phyloP scores from a whole-genome alignment of 2,797 vertebrate genomes.

The Xenentodon cancila region DNA sequence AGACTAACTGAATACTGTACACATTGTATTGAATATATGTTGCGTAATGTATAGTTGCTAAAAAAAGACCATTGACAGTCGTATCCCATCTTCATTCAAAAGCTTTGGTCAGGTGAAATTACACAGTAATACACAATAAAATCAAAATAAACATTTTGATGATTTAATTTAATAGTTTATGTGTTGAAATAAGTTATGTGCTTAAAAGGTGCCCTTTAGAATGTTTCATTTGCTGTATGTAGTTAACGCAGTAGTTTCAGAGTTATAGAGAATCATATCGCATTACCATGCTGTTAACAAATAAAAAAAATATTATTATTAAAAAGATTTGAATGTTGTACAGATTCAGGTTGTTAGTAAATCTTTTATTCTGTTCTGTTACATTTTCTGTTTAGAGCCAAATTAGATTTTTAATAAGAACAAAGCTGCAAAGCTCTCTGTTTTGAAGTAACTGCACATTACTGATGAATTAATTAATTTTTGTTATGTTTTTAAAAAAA shows the following conservation, averaged over 20 bases:
- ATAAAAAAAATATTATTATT: too few relatives aligned
- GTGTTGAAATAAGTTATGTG: too few relatives aligned
- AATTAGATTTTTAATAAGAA: conserved; percentile 60
- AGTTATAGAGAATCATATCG: conserved; percentile 80
- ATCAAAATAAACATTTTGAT: too few relatives aligned
- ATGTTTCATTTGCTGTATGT: too few relatives aligned
- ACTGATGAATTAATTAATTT: conserved; percentile 30
- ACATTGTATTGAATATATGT: conserved; percentile 11
- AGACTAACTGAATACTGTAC: conserved; percentile 31
- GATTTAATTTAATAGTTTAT: too few relatives aligned
- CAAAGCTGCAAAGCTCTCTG: conserved; percentile 34
- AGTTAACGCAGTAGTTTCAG: conserved; percentile 57
- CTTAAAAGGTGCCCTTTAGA: too few relatives aligned
- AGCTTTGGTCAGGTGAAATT: conserved; percentile 16
- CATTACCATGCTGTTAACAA: conserved; percentile 77
- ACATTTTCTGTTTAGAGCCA: conserved; percentile 55
- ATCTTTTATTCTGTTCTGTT: conserved; percentile 46
- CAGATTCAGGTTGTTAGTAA: conserved; percentile 72
- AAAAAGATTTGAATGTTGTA: conserved; percentile 80
- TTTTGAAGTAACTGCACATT: conserved; percentile 78
- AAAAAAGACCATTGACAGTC: not conserved
- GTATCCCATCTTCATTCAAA: conserved; percentile 15
- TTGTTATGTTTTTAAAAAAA: conserved; percentile 72
- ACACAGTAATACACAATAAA: conserved; percentile 5
- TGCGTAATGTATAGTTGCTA: conserved; percentile 3